Percentiles rank a stretch among this genome's conserved stretches.
These are phyloP conservation scores for Syngnathus rostellatus DNA, from an alignment of 2,797 vertebrate species.

Conservation along the genomic window DNA sequence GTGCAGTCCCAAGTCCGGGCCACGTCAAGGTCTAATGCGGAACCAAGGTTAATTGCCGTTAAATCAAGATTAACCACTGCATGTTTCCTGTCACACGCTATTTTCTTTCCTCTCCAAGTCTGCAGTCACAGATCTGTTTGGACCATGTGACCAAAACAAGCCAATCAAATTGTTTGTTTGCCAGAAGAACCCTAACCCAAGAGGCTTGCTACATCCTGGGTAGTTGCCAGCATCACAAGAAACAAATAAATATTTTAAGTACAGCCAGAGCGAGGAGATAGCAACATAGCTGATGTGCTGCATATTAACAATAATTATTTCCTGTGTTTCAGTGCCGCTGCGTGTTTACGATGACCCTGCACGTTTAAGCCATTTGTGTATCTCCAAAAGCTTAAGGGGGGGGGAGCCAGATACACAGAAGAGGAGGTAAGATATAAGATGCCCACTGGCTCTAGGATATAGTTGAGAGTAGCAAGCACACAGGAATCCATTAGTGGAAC, in stretches of 20 bases:
- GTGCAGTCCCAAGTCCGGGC: too few species aligned
- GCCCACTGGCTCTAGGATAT: conserved; percentile 54
- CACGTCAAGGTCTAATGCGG: too few species aligned
- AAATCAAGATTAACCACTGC: too few species aligned
- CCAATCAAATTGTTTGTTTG: too few species aligned
- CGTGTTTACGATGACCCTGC: conserved; percentile 43
- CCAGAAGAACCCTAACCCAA: background rate
- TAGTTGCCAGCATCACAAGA: background rate
- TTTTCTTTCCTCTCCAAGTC: too few species aligned
- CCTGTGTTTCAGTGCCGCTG: conserved; percentile 20
- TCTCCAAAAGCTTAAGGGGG: conserved; percentile 28
- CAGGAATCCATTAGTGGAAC: conserved; percentile 71
- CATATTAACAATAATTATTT: conserved; percentile 4
- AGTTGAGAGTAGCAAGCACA: conserved; percentile 47
- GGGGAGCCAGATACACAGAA: conserved; percentile 28
- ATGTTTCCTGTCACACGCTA: too few species aligned
- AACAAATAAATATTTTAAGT: background rate
- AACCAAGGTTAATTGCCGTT: too few species aligned
- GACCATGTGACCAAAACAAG: too few species aligned
- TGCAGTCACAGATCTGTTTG: too few species aligned
- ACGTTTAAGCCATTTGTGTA: conserved; percentile 36
- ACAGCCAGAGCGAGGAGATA: background rate
- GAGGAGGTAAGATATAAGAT: conserved; percentile 37
- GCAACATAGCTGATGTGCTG: background rate
- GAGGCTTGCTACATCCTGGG: background rate